A percentile compares a stretch with the other conserved stretches of the same genome.
phyloP scores from a whole-genome alignment of 2,797 vertebrate genomes.

The Eleutherodactylus coqui region DNA sequence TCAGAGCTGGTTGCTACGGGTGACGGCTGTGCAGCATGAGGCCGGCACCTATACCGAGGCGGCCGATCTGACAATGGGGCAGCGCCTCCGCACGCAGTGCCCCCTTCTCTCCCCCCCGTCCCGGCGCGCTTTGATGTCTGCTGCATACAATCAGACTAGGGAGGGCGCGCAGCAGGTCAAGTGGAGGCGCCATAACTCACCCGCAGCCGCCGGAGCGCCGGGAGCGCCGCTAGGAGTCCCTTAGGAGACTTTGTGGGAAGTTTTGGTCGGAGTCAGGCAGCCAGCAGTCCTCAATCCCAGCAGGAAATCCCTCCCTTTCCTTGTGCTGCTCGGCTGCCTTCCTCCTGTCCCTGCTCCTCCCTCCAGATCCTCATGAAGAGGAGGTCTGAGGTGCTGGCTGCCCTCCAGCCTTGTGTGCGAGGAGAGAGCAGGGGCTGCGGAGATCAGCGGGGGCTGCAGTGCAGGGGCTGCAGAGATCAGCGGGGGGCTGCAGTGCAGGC shows the following conservation, averaged over 20 bases:
- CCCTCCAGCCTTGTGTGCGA: constrained; percentile 26
- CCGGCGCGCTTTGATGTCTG: constrained; percentile 23
- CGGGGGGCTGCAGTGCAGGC: too few species aligned
- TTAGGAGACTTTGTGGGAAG: constrained; percentile 37
- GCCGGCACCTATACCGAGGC: not conserved
- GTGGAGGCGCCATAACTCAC: not conserved
- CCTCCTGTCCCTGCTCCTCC: constrained; percentile 35
- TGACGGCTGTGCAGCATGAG: not conserved
- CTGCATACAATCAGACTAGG: not conserved
- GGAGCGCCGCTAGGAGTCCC: not conserved
- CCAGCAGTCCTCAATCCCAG: constrained; percentile 30
- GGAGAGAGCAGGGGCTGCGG: not conserved
- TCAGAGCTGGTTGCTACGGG: not conserved
- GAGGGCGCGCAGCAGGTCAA: too few species aligned
- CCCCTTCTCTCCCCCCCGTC: constrained; percentile 11
- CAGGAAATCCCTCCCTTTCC: constrained; percentile 61
- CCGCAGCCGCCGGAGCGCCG: not conserved
- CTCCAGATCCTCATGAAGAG: constrained; percentile 31
- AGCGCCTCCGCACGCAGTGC: constrained; percentile 25
- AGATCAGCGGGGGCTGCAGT: not conserved
- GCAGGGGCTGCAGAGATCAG: too few species aligned
- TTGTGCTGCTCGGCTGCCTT: constrained; percentile 31
- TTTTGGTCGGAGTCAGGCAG: constrained; percentile 11
- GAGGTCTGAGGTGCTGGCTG: constrained; percentile 36
- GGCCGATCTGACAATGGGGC: not conserved